Evolutionary conservation across 2,888 invertebrate species (phyloP), one percentile per base, ranked within the genome.

Genomic region (Diarsia mendica): DNA sequence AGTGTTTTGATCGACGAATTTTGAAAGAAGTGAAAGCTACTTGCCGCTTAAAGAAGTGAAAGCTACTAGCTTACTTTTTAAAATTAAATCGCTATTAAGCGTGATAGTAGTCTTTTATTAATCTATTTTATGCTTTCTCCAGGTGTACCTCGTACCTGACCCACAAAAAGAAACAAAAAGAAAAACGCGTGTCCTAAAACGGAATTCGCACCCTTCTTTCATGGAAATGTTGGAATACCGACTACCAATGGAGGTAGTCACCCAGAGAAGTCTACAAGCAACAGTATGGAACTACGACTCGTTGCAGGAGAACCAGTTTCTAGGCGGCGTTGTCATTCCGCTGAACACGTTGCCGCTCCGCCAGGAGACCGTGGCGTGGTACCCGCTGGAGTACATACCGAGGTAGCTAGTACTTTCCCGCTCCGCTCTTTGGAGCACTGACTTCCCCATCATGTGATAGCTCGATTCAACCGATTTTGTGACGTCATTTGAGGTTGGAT

Each of bases 181-280:
- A 70, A 99, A 99, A 95, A 99, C 99, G 0, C 98, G 99, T 94
- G 98, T 99, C 2, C 98, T 99, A 2, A 98, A 98, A 89, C 98
- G 98, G 86, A 99, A 98, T 91, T 98, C 98, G 89, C 99, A 99
- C 94, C 99, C 99, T 0, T 99, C 99, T 28, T 99, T 99, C 95
- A 99, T 99, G 98, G 99, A 99, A 97, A 99, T 99, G 98, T 96
- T 99, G 92, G 98, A 98, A 91, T 99, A 99, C 91, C 97, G 99
- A 79, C 97, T 99, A 96, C 97, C 98, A 0, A 91, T 98, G 82
- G 98, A 99, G 67, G 97, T 98, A 61, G 97, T 99, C 23, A 97
- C 97, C 90, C 97, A 97, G 84, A 97, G 98, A 67, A 97, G 97
- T 15, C 95, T 99, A n/a, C 98, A 99, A 93, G 99, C 99, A 0